These are phyloP conservation scores for Chionomys nivalis DNA, from an alignment of 2,113 vertebrate species.

Conservation along the genomic window DNA sequence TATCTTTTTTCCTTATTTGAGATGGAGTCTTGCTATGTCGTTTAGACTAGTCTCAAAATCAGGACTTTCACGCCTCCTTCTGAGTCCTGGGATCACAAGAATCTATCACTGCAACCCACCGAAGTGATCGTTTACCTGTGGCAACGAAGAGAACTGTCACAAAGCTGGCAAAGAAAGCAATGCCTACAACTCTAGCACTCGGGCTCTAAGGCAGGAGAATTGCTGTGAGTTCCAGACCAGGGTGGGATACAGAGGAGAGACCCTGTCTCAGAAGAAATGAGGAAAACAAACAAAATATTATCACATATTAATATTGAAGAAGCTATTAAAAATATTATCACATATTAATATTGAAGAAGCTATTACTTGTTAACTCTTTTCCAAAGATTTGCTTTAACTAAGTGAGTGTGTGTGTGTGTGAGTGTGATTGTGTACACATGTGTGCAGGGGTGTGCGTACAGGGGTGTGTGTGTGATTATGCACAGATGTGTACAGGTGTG, in stretches of 20 bases:
- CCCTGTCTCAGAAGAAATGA: neutral
- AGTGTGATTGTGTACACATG: neutral
- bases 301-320: neutral
- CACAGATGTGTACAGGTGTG: too few species aligned
- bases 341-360: neutral
- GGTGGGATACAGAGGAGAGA: neutral
- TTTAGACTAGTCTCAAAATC: neutral
- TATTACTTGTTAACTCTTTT: constrained; percentile 36
- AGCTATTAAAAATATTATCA: neutral
- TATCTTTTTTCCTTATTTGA: too few species aligned
- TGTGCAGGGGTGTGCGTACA: too few species aligned
- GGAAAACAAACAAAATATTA: neutral
- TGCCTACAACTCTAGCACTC: neutral
- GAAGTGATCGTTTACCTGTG: constrained; percentile 56
- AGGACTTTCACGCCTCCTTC: neutral
- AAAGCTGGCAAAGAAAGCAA: neutral
- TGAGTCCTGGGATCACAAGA: neutral
- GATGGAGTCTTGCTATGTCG: neutral
- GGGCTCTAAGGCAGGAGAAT: neutral
- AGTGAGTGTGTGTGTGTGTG: neutral
- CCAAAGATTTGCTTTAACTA: neutral
- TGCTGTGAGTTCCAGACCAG: neutral
- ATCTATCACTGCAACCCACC: neutral
- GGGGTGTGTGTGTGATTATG: too few species aligned
- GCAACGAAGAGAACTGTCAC: constrained; percentile 14